phyloP scores from a whole-genome alignment of 2,888 invertebrate species.

The Sericinus montela region DNA sequence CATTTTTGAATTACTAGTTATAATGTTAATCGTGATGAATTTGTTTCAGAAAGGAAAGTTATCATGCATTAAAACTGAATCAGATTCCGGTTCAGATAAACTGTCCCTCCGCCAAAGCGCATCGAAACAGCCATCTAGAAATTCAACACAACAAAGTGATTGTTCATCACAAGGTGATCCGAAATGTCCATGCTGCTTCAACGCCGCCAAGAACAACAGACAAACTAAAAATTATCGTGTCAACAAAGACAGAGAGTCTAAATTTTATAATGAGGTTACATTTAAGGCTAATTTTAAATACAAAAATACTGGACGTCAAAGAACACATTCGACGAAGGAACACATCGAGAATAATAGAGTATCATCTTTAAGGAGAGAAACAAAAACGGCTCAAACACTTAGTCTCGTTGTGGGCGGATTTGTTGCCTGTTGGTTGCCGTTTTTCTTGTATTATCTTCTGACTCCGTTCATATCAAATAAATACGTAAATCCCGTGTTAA shows the following conservation, averaged over 20 bases:
- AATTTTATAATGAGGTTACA: constrained; percentile 60
- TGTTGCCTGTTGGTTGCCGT: constrained; percentile 93
- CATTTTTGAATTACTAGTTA: too few species aligned
- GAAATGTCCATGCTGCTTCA: constrained; percentile 68
- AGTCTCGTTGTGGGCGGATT: constrained; percentile 94
- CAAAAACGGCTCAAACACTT: constrained; percentile 92
- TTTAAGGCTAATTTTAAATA: constrained; percentile 69
- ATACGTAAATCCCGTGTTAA: constrained; percentile 81
- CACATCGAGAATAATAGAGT: constrained; percentile 81
- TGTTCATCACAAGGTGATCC: constrained; percentile 55
- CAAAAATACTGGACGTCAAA: constrained; percentile 57
- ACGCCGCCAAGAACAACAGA: constrained; percentile 45
- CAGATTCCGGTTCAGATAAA: constrained; percentile 69
- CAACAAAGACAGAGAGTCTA: constrained; percentile 55
- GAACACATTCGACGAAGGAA: constrained; percentile 76
- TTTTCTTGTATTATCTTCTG: constrained; percentile 89
- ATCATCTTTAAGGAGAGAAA: constrained; percentile 86
- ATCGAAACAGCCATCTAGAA: constrained; percentile 58
- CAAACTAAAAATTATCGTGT: constrained; percentile 39
- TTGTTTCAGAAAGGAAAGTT: constrained; percentile 56
- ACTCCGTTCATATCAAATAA: constrained; percentile 86
- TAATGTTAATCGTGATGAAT: not conserved
- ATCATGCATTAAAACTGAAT: constrained; percentile 70
- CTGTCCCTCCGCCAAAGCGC: constrained; percentile 59
- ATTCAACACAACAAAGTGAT: constrained; percentile 54